Evolutionary conservation across 2,113 vertebrate species (phyloP).

Genomic region (Pardalotus punctatus): DNA sequence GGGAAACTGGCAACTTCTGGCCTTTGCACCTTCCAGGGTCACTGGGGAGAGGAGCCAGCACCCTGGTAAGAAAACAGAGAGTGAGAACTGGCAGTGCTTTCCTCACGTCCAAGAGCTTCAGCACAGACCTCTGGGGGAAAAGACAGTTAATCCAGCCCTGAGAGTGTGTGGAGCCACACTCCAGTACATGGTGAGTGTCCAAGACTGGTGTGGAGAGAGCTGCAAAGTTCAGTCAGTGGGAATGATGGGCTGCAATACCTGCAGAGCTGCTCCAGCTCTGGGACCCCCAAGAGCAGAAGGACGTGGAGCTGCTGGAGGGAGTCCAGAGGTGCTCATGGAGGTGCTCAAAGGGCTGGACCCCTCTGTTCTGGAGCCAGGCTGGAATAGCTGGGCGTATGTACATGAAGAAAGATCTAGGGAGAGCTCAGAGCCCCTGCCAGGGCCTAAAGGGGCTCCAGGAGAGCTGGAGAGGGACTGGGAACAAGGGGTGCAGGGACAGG

Average conservation of each 20-base stretch:
- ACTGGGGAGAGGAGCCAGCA: background rate
- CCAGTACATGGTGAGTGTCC: background rate
- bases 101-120: background rate
- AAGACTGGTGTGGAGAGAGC: background rate
- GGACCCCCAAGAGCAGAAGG: rapidly evolving
- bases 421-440: rapidly evolving
- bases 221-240: background rate
- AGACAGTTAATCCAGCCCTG: background rate
- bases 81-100: background rate
- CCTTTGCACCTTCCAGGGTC: background rate
- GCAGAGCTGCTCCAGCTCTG: background rate
- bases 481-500: background rate
- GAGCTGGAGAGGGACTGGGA: background rate
- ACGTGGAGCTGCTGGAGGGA: rapidly evolving
- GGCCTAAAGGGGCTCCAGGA: background rate
- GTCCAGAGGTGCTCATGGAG: rapidly evolving
- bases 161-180: background rate
- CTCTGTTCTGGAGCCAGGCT: background rate
- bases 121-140: background rate
- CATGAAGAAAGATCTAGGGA: background rate
- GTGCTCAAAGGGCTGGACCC: background rate
- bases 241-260: background rate
- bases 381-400: background rate
- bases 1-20: conserved; percentile 22
- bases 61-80: background rate